Base-by-base conservation (phyloP, 92 coral and sea anemone species). In the Actinernus sp. region DNA sequence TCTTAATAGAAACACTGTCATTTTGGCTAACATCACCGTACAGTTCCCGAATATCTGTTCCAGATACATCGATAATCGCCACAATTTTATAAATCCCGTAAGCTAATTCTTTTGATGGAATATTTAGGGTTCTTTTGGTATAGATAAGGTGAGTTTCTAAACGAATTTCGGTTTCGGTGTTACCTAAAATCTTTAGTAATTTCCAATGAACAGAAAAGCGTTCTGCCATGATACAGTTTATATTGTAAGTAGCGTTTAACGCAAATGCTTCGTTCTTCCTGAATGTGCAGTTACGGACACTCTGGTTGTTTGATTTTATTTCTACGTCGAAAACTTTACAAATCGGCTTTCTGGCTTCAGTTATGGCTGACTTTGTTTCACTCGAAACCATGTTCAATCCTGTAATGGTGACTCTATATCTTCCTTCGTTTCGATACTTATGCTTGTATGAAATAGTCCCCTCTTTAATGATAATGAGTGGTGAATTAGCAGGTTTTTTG, bases 351-450 rank as follows among this genome's bases (percentile, higher is more conserved):
- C 20, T 34, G 4, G 86, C 82, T 14, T 33, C 54, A 7, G 81
- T 76, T 7, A 2, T 21, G 8, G 66, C 13, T 3, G 74, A 23
- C 31, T 52, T 48, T 25, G 32, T 63, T 10, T 16, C 80, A 22
- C 63, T 50, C 6, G 97, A 90, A 1, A 90, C 97, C 11, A 31
- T 26, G 66, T 90, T 90, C 14, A 51, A 64, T 1, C 65, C 92
- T 38, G 14, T 29, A 2, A 90, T 16, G 17, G 57, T 74, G 12
- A 78, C 88, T 12, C 31, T 49, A 49, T 70, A 90, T 22, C 51
- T 53, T 12, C 97, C 97, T 48, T 75, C 83, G 3, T 39, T 23
- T 11, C 24, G 36, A 40, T 75, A 90, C 13, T 63, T 66, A 59
- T 78, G 89, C 40, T 58, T 66, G n/a, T 58, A 62, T 0, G 74